These are phyloP conservation scores for Drosophila auraria DNA, from an alignment of 1,140 invertebrate species.

Conservation along the genomic window DNA sequence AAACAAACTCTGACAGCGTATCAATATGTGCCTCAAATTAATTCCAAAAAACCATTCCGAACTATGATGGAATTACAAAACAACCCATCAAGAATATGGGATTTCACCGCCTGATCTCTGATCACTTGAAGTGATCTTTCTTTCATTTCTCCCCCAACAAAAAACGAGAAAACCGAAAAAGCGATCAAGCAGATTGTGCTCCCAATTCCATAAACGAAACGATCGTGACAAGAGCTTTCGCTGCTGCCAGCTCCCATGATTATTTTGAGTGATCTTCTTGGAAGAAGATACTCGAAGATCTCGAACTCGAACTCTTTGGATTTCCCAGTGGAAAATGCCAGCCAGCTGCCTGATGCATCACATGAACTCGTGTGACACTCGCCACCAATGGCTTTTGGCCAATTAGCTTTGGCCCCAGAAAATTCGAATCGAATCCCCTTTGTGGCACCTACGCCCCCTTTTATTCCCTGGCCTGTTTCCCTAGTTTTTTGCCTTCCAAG, in stretches of 20 bases:
- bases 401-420: slow-evolving; percentile 44
- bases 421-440: slow-evolving; percentile 14
- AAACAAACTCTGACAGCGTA: slow-evolving; percentile 1
- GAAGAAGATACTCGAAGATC: slow-evolving; percentile 23
- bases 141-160: slow-evolving; percentile 2
- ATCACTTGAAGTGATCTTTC: slow-evolving; percentile 21
- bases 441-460: slow-evolving; percentile 12
- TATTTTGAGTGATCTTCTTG: slow-evolving; percentile 53
- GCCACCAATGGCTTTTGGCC: slow-evolving; percentile 48
- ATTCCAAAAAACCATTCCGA: background rate
- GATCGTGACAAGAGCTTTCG: slow-evolving; percentile 51
- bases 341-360: slow-evolving; percentile 34
- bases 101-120: slow-evolving; percentile 15
- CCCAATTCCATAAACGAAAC: slow-evolving; percentile 44
- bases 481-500: background rate
- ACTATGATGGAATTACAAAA: slow-evolving; percentile 14
- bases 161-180: background rate
- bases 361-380: slow-evolving; percentile 43
- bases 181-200: slow-evolving; percentile 31
- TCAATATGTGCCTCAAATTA: background rate
- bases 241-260: slow-evolving; percentile 34
- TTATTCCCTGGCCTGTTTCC: background rate
- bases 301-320: slow-evolving; percentile 19
- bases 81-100: slow-evolving; percentile 4
- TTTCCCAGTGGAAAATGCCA: slow-evolving; percentile 5